Conservation (phyloP, 2,113 vertebrate genomes). For the Daphoenositta chrysoptera region DNA sequence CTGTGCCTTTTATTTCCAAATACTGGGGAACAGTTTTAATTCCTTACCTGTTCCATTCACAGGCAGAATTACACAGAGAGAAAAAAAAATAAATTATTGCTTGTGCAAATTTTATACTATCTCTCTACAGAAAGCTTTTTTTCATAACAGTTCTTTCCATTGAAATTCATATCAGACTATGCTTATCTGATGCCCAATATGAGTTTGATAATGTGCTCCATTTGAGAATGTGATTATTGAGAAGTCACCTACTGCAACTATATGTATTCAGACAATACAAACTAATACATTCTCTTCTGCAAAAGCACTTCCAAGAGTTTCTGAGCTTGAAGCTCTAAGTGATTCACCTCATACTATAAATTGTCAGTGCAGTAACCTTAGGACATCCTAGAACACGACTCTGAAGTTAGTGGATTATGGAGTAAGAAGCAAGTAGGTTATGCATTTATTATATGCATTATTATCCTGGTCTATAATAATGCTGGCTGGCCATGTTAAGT, state of each 20-base stretch:
- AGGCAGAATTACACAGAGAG: background rate
- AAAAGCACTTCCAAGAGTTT: background rate
- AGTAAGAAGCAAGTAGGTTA: slow-evolving; percentile 30
- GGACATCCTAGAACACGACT: background rate
- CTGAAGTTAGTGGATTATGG: slow-evolving; percentile 24
- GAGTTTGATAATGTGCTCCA: background rate
- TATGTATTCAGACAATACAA: background rate
- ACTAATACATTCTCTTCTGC: background rate
- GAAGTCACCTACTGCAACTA: background rate
- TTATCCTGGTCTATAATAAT: slow-evolving; percentile 29
- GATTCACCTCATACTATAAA: background rate
- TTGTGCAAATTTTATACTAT: background rate
- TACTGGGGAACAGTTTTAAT: background rate
- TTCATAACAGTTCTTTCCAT: background rate
- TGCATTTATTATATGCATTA: background rate
- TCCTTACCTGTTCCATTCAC: background rate
- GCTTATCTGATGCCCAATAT: background rate
- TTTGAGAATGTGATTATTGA: background rate
- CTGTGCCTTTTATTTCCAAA: background rate
- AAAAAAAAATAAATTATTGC: background rate
- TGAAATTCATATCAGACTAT: background rate
- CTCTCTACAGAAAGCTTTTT: background rate
- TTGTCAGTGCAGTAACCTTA: background rate
- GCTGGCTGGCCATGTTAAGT: background rate
- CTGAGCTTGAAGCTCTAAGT: background rate